A percentile compares a stretch with the other conserved stretches of the same genome.
Evolutionary conservation across 2,113 vertebrate genomes (phyloP).

Genomic region (Nematolebias whitei): DNA sequence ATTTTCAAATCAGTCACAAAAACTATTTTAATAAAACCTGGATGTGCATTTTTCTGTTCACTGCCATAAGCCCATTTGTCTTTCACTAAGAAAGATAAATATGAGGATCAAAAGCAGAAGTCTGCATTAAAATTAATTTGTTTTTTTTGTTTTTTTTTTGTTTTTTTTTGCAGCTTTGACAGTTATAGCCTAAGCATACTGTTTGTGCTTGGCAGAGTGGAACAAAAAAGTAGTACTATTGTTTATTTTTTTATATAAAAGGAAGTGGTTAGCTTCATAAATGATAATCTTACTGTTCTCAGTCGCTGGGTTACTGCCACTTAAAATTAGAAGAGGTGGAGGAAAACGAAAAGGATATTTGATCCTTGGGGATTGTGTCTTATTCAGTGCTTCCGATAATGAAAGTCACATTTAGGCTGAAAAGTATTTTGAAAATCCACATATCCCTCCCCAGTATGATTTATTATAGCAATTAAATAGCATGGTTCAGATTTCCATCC

Average conservation of each 20-base stretch:
- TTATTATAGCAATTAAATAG: not conserved
- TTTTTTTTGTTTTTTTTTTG: conserved; percentile 11
- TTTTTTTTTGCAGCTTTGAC: conserved; percentile 10
- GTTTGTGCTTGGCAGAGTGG: conserved; percentile 26
- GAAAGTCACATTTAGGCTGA: not conserved
- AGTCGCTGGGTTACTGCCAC: conserved; percentile 55
- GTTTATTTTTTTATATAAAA: conserved; percentile 47
- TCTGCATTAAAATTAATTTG: conserved; percentile 32
- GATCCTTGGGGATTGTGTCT: conserved; percentile 6
- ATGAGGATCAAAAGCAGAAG: conserved; percentile 5
- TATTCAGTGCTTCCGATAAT: conserved; percentile 16
- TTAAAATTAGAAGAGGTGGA: conserved; percentile 34
- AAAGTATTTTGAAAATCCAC: conserved; percentile 2
- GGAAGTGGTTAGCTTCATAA: conserved; percentile 54
- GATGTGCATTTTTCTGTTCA: not conserved
- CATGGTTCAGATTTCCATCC: conserved; percentile 1
- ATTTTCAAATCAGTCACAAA: conserved; percentile 5
- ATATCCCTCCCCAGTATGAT: conserved; percentile 1
- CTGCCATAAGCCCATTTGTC: not conserved
- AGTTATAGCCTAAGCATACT: not conserved
- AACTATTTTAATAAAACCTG: not conserved
- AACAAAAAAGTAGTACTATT: conserved; percentile 16
- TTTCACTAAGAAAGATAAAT: conserved; percentile 2
- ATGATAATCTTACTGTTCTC: conserved; percentile 32
- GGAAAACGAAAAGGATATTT: conserved; percentile 18